Evolutionary conservation across 2,888 invertebrate species (phyloP), one percentile per base, ranked within the genome.

Genomic region (Ferrisia virgata): DNA sequence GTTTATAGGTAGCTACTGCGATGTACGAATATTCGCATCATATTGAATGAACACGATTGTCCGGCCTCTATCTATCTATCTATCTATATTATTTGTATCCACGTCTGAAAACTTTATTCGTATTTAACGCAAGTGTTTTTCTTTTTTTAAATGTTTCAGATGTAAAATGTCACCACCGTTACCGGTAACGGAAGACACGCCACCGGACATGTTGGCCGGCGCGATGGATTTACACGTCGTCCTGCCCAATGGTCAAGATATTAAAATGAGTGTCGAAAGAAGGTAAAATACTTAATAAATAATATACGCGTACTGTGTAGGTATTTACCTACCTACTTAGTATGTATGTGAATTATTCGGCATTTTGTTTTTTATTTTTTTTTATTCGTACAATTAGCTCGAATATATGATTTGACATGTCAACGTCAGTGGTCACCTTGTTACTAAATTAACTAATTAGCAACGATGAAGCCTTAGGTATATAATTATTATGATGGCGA

Each of bases 191-290:
- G 92, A 93, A 88, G 92, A 92, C 88, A 92, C 92, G 78, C 92
- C 93, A 86, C 91, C 92, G 85, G 93, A 93, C 88, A 92, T 92
- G 91, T 89, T 93, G 88, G 91, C 92, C 86, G 93, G 93, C 86
- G 91, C 91, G 88, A 93, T 93, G 92, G 92, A 92, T 87, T 90
- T 93, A 85, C 89, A 91, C 86, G 92, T 93, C 85, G 91, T 92
- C 87, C 89, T 93, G 86, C 93, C 93, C 31, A 89, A 89, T 86
- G 90, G 90, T 86, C 88, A 88, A 72, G 87, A 89, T 53, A 90
- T 91, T 86, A 90, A 90, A 87, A 91, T 91, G 90, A 89, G 90
- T 85, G 91, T 91, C 76, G 91, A 91, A 87, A 88, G 91, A 87
- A 91, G 91, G 92, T 92, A 86, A 22, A 15, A 11, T 11, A 43